Percentiles rank a stretch among this genome's conserved stretches.
These are phyloP conservation scores for Drosophila niveifrons DNA, from an alignment of 2,888 invertebrate genomes.

Conservation along the genomic window DNA sequence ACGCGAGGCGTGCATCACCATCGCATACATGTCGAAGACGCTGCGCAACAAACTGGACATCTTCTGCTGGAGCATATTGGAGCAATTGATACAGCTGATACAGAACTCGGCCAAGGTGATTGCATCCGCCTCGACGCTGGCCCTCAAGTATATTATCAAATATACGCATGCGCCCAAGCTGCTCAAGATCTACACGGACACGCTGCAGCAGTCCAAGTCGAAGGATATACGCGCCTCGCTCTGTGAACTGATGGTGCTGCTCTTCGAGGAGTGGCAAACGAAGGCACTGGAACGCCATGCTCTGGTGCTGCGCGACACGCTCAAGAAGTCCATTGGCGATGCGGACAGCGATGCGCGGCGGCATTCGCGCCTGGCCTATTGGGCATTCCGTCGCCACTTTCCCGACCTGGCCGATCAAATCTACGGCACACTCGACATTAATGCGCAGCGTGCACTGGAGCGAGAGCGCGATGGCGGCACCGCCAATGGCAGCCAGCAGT, in stretches of 20 bases:
- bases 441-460: conserved; percentile 88
- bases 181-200: conserved; percentile 91
- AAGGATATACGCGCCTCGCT: conserved; percentile 93
- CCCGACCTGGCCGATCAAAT: conserved; percentile 95
- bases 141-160: conserved; percentile 94
- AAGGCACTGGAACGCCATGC: conserved; percentile 93
- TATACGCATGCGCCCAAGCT: conserved; percentile 93
- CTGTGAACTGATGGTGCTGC: conserved; percentile 93
- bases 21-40: conserved; percentile 95
- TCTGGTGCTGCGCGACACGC: conserved; percentile 91
- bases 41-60: conserved; percentile 93
- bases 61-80: conserved; percentile 93
- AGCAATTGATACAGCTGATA: conserved; percentile 94
- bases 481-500: conserved; percentile 36
- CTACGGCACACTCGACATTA: conserved; percentile 92
- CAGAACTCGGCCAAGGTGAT: conserved; percentile 98
- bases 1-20: conserved; percentile 97
- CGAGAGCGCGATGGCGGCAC: conserved; percentile 84
- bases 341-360: conserved; percentile 96
- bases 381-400: conserved; percentile 95
- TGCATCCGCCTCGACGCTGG: conserved; percentile 94
- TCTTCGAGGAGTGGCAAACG: conserved; percentile 95
- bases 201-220: conserved; percentile 93
- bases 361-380: conserved; percentile 91
- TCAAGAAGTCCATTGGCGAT: conserved; percentile 95